Evolutionary conservation across 2,888 invertebrate species (phyloP), one percentile per base, ranked within the genome.

Genomic region (Eristalis tenax): DNA sequence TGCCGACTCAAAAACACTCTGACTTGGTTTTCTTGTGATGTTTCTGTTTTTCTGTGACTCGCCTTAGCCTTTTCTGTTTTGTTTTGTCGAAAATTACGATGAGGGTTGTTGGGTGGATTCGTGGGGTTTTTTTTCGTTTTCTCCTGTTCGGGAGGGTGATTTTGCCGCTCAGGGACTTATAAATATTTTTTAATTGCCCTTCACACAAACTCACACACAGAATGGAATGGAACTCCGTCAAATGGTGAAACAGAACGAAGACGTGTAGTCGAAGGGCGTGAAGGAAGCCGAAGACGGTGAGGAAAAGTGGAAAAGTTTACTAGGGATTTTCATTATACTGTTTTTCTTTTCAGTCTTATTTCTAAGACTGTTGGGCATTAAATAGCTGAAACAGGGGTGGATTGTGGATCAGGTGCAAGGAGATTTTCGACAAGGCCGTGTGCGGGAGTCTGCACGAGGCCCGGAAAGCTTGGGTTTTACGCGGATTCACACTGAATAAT

Each of bases 171-270:
- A 43, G 87, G 83, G 87, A 87, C 87, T 83, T 87, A 87, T 87
- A 87, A 87, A 87, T 87, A 87, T 87, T 83, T 87, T 87, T 87
- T 87, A 87, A 87, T 87, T 87, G 87, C 87, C 87, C 87, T 83
- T 80, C 70, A 65, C 87, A 87, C 79, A 83, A 13, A 28, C 57
- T 23, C 40, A 56, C 35, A 28, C 56, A 22, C 23, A 22, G 8
- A 63, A n/a, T n/a, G n/a, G n/a, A n/a, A 57, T 64, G 74, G 40
- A 74, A 65, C 50, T 43, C 74, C 35, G 61, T 68, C 70, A 61
- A 86, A 83, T 75, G 63, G 66, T 79, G 35, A 64, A 66, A 61
- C 56, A 32, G 68, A 61, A 61, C 56, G 56, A 77, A 43, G 65
- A 35, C 28, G 50, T 13, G 70, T 18, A 28, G 59, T 13, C 2